phyloP scores from a whole-genome alignment of 2,113 vertebrate species.

The Dicentrarchus labrax region DNA sequence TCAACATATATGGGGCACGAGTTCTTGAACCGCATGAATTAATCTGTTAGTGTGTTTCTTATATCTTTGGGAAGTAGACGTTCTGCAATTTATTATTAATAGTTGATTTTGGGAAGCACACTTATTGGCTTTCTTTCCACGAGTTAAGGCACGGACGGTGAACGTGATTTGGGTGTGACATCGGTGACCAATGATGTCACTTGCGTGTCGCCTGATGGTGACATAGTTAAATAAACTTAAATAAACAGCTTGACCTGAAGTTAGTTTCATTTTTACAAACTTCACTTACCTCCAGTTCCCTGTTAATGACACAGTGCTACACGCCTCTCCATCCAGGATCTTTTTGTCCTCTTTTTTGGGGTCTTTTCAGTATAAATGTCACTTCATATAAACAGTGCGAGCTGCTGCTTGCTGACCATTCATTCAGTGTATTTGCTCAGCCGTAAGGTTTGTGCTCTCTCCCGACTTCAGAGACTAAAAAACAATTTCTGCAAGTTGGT shows the following conservation, averaged over 20 bases:
- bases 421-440: neutral
- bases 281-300: neutral
- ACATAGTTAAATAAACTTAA: neutral
- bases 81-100: neutral
- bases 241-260: neutral
- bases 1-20: constrained; percentile 6
- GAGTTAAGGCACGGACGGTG: neutral
- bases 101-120: neutral
- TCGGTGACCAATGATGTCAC: neutral
- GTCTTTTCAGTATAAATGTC: neutral
- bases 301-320: neutral
- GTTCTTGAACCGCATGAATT: neutral
- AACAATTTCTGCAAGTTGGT: too few species aligned
- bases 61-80: neutral
- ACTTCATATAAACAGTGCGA: neutral
- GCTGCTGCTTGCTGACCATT: too few species aligned
- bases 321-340: too few species aligned
- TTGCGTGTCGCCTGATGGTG: neutral
- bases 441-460: too few species aligned
- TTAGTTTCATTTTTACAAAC: neutral
- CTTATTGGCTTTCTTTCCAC: neutral
- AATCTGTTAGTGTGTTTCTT: neutral
- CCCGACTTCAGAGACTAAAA: too few species aligned
- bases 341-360: neutral
- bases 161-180: neutral